Evolutionary conservation across 35 echinoderm and acorn worm genomes (phyloP), one percentile per base, ranked within the genome.

Genomic region (Lytechinus variegatus): DNA sequence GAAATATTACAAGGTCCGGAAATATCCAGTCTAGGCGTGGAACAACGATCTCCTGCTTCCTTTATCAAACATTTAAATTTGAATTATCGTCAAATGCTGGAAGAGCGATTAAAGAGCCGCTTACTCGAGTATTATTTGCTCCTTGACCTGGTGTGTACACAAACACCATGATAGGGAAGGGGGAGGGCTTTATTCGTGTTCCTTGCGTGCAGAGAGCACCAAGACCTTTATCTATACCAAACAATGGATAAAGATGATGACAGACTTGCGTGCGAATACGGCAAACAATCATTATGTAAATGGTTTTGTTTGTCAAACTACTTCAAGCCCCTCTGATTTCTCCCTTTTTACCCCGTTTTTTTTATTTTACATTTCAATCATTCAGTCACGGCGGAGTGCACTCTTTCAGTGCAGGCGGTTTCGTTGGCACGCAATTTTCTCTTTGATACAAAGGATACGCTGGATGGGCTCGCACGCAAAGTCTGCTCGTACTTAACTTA

Each of bases 251-350:
- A 28, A 16, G n/a, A 54, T 90, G 29, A 90, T 90, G 12, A 90
- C 88, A 54, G 88, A 52, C 13, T 93, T 93, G 92, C 92, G 92
- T 93, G 92, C 92, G 53, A 93, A 57, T n/a, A 90, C 16, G 92
- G 53, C 52, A 44, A 93, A 93, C 55, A 93, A 57, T 57, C 92
- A 93, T 93, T 90, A 90, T 93, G 92, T 54, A 93, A 93, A 93
- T 93, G 52, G 92, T 55, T 27, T 19, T 93, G 92, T 93, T 93
- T 93, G 92, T 93, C 92, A 93, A 93, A 93, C 92, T 93, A 93
- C 92, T 93, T 54, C 27, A 27, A 27, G 29, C 88, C 88, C 88
- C 88, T 90, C 12, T 90, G 28, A 52, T 54, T 90, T 54, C 27
- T 33, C 52, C 29, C 9, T 44, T 90, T 27, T 44, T 44, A 44